phyloP scores from a whole-genome alignment of 2,797 vertebrate species.

The Masticophis lateralis region DNA sequence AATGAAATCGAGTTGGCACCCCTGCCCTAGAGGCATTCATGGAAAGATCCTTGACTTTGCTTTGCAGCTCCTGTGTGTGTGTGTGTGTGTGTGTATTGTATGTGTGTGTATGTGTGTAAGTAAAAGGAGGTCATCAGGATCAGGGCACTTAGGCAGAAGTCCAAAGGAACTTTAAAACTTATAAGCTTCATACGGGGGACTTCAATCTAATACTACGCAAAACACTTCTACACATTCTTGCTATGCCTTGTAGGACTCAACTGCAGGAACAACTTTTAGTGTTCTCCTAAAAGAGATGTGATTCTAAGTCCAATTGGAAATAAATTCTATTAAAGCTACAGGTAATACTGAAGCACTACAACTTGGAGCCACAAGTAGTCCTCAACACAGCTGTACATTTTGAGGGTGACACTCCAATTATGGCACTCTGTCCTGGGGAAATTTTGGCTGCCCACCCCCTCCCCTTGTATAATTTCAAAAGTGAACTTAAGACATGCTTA shows the following conservation, averaged over 20 bases:
- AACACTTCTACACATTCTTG: not conserved
- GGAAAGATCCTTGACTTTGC: not conserved
- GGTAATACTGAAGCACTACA: not conserved
- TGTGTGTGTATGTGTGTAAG: not conserved
- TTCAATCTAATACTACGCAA: not conserved
- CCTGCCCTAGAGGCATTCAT: not conserved
- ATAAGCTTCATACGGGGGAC: not conserved
- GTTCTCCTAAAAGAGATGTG: not conserved
- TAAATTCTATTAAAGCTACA: not conserved
- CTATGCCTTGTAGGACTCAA: not conserved
- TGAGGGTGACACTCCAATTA: not conserved
- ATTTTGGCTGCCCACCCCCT: not conserved
- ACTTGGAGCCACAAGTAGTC: not conserved
- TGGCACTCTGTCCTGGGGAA: not conserved
- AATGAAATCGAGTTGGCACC: no score
- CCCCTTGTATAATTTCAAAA: not conserved
- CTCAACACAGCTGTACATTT: not conserved
- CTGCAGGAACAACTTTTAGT: not conserved
- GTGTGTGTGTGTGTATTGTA: not conserved
- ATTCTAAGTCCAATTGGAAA: not conserved
- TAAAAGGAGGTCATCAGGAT: not conserved
- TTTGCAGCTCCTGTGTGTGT: not conserved
- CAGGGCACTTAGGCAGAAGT: not conserved
- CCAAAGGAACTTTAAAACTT: not conserved
- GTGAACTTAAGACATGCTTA: not conserved